These are phyloP conservation scores for Schrankia costaestrigalis DNA, from an alignment of 2,888 invertebrate species.

Conservation along the genomic window DNA sequence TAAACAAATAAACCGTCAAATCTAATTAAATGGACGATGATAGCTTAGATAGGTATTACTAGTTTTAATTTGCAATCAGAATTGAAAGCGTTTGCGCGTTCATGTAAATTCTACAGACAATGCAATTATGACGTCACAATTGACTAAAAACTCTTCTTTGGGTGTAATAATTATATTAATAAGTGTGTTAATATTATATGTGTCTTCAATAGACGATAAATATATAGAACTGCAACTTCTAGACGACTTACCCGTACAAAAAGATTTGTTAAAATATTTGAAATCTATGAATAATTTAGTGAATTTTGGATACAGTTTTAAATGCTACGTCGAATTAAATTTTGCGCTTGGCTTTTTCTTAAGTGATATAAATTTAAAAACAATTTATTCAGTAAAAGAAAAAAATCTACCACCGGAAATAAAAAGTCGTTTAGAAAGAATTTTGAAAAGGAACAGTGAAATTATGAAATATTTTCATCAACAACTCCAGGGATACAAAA, in stretches of 20 bases:
- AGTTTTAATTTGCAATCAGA: constrained; percentile 36
- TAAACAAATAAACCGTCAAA: too few relatives aligned
- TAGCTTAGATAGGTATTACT: too few relatives aligned
- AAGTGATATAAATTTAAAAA: constrained; percentile 38
- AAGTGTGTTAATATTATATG: neutral
- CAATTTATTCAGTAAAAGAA: constrained; percentile 4
- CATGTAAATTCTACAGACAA: too few relatives aligned
- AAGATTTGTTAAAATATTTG: constrained; percentile 42
- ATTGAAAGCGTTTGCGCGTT: constrained; percentile 17
- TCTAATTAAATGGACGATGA: too few relatives aligned
- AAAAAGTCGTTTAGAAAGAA: constrained; percentile 7
- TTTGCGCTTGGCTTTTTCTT: constrained; percentile 53
- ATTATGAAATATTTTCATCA: constrained; percentile 13
- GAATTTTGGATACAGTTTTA: constrained; percentile 33
- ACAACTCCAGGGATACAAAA: constrained; percentile 9
- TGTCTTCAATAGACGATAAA: neutral
- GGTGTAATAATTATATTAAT: constrained; percentile 4
- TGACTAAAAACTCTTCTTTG: constrained; percentile 3
- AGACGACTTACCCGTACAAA: constrained; percentile 31
- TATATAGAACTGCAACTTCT: constrained; percentile 5
- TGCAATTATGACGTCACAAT: constrained; percentile 11
- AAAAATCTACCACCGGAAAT: neutral
- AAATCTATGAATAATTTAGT: constrained; percentile 35
- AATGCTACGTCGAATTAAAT: constrained; percentile 42
- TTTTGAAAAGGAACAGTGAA: constrained; percentile 8